A percentile compares a stretch with the other conserved stretches of the same genome.
phyloP scores from a whole-genome alignment of 2,888 invertebrate genomes.

The Mantis religiosa region DNA sequence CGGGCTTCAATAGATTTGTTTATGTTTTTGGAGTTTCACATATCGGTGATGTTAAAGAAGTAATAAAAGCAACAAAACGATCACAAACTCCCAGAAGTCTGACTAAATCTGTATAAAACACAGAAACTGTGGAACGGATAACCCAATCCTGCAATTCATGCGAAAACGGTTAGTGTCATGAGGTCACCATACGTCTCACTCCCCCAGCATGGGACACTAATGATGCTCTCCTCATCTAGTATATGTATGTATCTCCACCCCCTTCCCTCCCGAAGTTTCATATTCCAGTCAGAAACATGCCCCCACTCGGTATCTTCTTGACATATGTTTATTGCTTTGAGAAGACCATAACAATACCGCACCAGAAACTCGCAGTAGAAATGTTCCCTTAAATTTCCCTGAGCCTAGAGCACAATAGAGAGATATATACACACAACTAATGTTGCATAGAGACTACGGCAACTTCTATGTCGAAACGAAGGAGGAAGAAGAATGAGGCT shows the following conservation, averaged over 20 bases:
- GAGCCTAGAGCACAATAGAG: neutral
- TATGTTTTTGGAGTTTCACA: no score
- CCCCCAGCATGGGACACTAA: neutral
- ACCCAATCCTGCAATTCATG: neutral
- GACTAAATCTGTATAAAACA: neutral
- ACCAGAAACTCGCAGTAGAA: neutral
- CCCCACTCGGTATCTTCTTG: neutral
- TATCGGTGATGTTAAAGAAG: neutral
- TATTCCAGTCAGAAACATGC: neutral
- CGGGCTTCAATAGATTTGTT: no score
- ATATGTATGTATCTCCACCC: neutral
- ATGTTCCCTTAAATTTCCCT: neutral
- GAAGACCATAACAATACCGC: neutral
- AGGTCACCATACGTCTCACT: neutral
- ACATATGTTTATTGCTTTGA: neutral
- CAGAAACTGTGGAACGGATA: neutral
- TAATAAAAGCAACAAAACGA: neutral
- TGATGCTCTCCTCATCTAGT: neutral
- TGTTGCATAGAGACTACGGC: neutral
- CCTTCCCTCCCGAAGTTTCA: neutral
- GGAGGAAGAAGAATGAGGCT: neutral
- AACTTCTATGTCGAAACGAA: neutral
- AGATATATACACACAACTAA: neutral
- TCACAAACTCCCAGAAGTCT: neutral
- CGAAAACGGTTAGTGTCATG: neutral